Evolutionary conservation across 2,888 invertebrate genomes (phyloP).

Genomic region (Synergus gifuensis): DNA sequence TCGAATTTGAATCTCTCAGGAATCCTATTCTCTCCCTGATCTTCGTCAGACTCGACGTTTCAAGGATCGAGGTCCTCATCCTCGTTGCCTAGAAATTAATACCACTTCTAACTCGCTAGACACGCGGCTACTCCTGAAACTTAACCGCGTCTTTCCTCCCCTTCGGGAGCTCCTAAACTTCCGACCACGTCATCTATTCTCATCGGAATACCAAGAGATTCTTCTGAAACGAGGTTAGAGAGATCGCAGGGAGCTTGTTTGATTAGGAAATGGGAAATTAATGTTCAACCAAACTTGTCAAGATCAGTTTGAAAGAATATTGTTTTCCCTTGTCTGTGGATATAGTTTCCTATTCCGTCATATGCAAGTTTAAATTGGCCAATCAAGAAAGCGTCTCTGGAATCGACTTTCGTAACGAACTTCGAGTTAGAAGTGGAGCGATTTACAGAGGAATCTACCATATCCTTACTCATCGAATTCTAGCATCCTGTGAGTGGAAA

Average conservation of each 20-base stretch:
- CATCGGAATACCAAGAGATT: slow-evolving; percentile 42
- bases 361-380: slow-evolving; percentile 14
- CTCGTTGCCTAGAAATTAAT: slow-evolving; percentile 66
- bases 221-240: neutral
- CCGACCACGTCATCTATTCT: slow-evolving; percentile 69
- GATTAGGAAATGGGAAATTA: slow-evolving; percentile 24
- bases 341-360: neutral
- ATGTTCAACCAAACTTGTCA: neutral
- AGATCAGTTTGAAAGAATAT: too few species aligned
- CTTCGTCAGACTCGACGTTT: slow-evolving; percentile 29
- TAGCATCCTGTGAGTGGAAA: slow-evolving; percentile 33
- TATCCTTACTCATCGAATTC: slow-evolving; percentile 35
- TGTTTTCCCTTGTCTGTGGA: too few species aligned
- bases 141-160: slow-evolving; percentile 58
- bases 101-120: slow-evolving; percentile 68
- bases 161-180: slow-evolving; percentile 50
- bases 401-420: slow-evolving; percentile 13
- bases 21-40: slow-evolving; percentile 2
- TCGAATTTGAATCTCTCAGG: slow-evolving; percentile 15
- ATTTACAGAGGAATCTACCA: slow-evolving; percentile 31
- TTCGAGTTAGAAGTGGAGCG: slow-evolving; percentile 34
- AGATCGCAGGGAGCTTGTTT: slow-evolving; percentile 18
- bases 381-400: neutral
- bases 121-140: slow-evolving; percentile 67
- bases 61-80: slow-evolving; percentile 39